Percentiles rank a stretch among this genome's conserved stretches.
Evolutionary conservation across 2,113 vertebrate genomes (phyloP).

Genomic region (Neotragus pygmaeus): DNA sequence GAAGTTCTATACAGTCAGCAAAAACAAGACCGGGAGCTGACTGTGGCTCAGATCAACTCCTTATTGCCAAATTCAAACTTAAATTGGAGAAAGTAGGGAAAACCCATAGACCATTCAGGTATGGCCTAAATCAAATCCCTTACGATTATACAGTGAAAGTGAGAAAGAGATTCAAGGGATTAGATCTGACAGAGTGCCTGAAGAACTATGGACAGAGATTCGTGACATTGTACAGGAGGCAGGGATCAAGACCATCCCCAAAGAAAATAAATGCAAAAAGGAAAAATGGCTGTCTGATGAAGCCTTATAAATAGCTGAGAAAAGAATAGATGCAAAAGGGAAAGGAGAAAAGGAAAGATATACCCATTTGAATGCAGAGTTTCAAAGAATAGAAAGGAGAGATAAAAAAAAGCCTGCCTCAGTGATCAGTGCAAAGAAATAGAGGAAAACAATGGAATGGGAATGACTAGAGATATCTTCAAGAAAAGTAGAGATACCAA

Average conservation of each 20-base stretch:
- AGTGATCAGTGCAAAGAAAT: background rate
- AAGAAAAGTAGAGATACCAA: background rate
- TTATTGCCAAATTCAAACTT: background rate
- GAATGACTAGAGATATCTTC: background rate
- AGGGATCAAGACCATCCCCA: background rate
- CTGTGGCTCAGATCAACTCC: background rate
- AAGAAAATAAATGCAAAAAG: background rate
- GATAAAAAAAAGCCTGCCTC: background rate
- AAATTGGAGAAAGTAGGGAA: background rate
- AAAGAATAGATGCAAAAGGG: background rate
- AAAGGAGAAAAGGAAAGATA: background rate
- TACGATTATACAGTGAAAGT: background rate
- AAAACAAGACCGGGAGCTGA: background rate
- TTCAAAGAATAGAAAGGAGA: background rate
- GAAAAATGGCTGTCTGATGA: background rate
- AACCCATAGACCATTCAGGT: background rate
- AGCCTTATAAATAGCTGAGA: background rate
- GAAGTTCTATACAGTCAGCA: background rate
- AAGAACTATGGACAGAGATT: background rate
- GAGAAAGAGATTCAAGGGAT: background rate
- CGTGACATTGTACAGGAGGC: fast-evolving
- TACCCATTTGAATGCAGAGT: background rate
- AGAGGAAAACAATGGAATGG: background rate
- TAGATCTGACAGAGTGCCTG: background rate
- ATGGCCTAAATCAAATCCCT: too few relatives aligned